Base-by-base conservation (phyloP, 2,888 invertebrate genomes). In the Diarsia mendica region DNA sequence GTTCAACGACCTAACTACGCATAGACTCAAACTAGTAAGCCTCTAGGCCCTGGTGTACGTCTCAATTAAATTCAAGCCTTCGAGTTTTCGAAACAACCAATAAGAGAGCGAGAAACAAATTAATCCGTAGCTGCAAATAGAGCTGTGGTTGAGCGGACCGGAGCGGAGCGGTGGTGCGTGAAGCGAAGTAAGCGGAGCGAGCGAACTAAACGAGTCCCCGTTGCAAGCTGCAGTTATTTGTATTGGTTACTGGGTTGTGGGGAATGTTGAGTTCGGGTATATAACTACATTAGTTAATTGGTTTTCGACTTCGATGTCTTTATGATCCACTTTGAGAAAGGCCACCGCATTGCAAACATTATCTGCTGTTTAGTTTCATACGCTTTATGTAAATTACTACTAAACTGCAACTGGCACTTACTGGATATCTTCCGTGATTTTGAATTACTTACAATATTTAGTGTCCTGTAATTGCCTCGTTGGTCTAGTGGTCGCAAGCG, bases 151-250 rank as follows among this genome's bases (percentile, higher is more conserved):
- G 71, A 55, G 46, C 44, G 64, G 13, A 48, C 33, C 44, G 23
- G 33, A 61, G 51, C 55, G 6, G 51, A 67, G 67, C 58, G 13
- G 48, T 11, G 51, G 20, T 44, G 70, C 70, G 70, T 71, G 11
- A 67, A 49, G 77, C 18, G n/a, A 82, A 28, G 20, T 23, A 64
- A 82, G 23, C 55, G 51, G 44, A 81, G 63, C 55, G 65, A 69
- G 60, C 8, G 11, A 67, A 3, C n/a, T 60, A 58, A 81, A 75
- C 11, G 23, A 44, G 76, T 67, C 20, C 5, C 28, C 55, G 53
- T 65, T 64, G 58, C 64, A 66, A 61, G 28, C 15, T 60, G 20
- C 67, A 78, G 28, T 53, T 80, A 49, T 23, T 78, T 18, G 49
- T 18, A 49, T 49, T 55, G 63, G 44, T 44, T 44, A 44, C 44